These are phyloP conservation scores for Ochotona princeps DNA, from an alignment of 2,113 vertebrate species.

Conservation along the genomic window DNA sequence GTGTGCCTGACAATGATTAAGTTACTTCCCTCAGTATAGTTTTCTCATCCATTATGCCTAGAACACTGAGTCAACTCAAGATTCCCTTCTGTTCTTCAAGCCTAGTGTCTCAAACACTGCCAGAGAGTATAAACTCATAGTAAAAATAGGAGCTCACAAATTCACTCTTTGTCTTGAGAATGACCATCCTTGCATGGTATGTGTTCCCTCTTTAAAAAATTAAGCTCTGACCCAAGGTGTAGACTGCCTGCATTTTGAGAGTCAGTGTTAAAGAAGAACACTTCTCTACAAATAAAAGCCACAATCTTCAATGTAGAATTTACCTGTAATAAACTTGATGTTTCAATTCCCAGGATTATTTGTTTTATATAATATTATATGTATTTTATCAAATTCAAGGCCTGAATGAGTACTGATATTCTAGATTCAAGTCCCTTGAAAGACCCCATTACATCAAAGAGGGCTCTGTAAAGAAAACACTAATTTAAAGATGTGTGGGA, in stretches of 20 bases:
- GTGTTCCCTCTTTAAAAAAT: not conserved
- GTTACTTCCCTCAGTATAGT: not conserved
- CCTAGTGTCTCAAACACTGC: not conserved
- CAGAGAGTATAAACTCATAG: not conserved
- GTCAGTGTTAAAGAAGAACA: not conserved
- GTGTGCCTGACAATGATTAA: not conserved
- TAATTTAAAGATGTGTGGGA: not conserved
- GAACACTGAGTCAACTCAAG: not conserved
- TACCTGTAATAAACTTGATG: not conserved
- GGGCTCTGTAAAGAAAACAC: not conserved
- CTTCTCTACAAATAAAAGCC: not conserved
- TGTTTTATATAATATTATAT: not conserved
- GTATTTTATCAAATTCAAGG: not conserved
- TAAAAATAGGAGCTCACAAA: not conserved
- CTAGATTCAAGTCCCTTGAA: not conserved
- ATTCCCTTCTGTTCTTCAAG: not conserved
- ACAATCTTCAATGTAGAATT: not conserved
- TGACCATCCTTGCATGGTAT: not conserved
- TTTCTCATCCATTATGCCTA: not conserved
- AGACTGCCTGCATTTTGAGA: not conserved
- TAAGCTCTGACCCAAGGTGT: not conserved
- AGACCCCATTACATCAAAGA: not conserved
- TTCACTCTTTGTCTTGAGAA: not conserved
- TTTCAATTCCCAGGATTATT: not conserved
- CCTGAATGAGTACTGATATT: not conserved